phyloP scores from a whole-genome alignment of 2,797 vertebrate genomes.

The Nothura maculosa region DNA sequence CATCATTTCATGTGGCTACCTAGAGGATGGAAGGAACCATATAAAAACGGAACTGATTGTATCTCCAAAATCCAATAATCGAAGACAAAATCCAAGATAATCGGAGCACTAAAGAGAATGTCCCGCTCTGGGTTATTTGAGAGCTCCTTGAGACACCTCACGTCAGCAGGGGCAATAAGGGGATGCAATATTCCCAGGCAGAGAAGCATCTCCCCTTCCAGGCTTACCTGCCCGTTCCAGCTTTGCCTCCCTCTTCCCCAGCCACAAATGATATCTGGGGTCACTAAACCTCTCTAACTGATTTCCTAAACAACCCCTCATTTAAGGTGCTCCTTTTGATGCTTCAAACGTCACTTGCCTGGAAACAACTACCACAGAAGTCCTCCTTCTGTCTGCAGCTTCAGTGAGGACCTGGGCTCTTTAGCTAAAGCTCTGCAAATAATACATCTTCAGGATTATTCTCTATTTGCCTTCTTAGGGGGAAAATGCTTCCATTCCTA shows the following conservation, averaged over 20 bases:
- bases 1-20: neutral
- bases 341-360: slow-evolving; percentile 15
- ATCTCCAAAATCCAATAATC: neutral
- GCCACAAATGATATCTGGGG: neutral
- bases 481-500: slow-evolving; percentile 11
- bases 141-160: neutral
- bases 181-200: neutral
- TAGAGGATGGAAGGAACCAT: neutral
- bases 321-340: slow-evolving; percentile 49
- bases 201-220: neutral
- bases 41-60: neutral
- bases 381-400: neutral
- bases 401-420: slow-evolving; percentile 49
- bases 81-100: neutral
- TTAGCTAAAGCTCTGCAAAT: slow-evolving; percentile 28
- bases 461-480: slow-evolving; percentile 29
- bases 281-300: neutral
- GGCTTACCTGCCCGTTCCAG: neutral
- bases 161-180: no score
- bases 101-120: neutral
- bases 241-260: neutral
- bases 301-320: neutral
- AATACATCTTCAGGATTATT: slow-evolving; percentile 45
- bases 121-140: no score
- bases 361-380: slow-evolving; percentile 26